Evolutionary conservation across 1,140 invertebrate genomes (phyloP), one percentile per base, ranked within the genome.

Genomic region (Gryllus bimaculatus): DNA sequence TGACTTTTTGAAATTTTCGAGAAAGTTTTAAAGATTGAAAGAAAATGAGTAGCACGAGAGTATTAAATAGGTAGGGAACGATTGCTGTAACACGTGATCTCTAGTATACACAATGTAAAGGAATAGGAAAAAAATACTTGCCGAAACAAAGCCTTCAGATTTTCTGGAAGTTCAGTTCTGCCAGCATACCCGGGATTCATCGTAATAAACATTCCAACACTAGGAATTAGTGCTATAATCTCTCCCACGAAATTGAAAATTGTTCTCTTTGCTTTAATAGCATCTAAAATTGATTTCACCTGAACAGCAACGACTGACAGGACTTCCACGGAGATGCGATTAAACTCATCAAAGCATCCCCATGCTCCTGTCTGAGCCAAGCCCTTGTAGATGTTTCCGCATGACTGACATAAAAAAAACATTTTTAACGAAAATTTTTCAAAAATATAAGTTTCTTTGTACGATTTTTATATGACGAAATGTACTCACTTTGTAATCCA

Each of bases 301-400:
- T 90, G 96, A 0, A 97, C 95, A 1, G 96, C 95, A 7, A 97
- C 95, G 8, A 98, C 96, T 2, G 96, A 98, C 47, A 98, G 85
- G 54, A 98, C 96, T 87, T 97, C 95, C 1, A 97, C 92, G 0
- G 95, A 94, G 80, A 97, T 98, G 79, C 96, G 89, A 87, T 98
- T 98, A 84, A 98, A 98, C 85, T 98, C 96, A 85, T 98, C 96
- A 86, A 98, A 98, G 84, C 95, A 97, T 39, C 95, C 95, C 95
- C 96, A 98, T 8, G 95, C 94, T n/a, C 96, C 96, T 12, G 95
- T 95, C 86, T 97, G 95, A 6, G 95, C 91, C 39, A 98, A 86
- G 18, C 90, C 95, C 90, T 91, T 97, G 86, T 96, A 96, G 84
- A 97, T 97, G 85, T 95, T 96, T 66, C 93, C 95, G 83, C 94